Conservation (phyloP, 2,113 vertebrate species). For the Lonchura striata region DNA sequence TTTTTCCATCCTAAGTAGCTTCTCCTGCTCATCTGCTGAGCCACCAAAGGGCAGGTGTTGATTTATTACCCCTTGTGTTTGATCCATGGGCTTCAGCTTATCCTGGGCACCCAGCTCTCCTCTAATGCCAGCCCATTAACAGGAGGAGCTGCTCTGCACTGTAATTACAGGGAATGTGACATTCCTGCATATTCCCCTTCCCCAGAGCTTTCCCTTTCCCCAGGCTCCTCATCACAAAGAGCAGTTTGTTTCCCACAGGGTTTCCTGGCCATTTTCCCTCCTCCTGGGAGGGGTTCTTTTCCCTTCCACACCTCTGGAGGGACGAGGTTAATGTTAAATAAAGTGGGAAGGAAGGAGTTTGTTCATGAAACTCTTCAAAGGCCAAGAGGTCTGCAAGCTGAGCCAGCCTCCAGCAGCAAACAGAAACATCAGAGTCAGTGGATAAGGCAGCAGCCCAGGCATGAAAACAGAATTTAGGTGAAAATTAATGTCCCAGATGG, state of each 20-base stretch:
- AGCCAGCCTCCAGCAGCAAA: neutral
- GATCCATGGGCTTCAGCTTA: conserved; percentile 28
- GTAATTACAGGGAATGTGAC: neutral
- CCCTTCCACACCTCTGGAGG: neutral
- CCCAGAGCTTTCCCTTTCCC: neutral
- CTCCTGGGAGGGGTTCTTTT: neutral
- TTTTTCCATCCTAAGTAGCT: conserved; percentile 10
- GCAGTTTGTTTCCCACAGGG: neutral
- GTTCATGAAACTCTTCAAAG: neutral
- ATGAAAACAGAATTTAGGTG: neutral
- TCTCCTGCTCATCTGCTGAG: neutral
- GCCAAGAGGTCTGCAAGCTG: neutral
- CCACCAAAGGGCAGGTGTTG: neutral
- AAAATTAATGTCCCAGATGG: neutral
- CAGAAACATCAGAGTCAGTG: neutral
- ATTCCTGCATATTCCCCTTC: neutral
- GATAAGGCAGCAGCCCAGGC: neutral
- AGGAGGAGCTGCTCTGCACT: neutral
- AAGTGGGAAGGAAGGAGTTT: neutral
- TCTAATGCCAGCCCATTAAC: neutral
- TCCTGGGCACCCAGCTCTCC: neutral
- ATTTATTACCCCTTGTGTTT: conserved; percentile 29
- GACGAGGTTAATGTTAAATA: neutral
- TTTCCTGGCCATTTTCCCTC: neutral
- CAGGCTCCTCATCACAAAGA: neutral